Evolutionary conservation across 2,797 vertebrate species (phyloP).

Genomic region (Notolabrus celidotus): DNA sequence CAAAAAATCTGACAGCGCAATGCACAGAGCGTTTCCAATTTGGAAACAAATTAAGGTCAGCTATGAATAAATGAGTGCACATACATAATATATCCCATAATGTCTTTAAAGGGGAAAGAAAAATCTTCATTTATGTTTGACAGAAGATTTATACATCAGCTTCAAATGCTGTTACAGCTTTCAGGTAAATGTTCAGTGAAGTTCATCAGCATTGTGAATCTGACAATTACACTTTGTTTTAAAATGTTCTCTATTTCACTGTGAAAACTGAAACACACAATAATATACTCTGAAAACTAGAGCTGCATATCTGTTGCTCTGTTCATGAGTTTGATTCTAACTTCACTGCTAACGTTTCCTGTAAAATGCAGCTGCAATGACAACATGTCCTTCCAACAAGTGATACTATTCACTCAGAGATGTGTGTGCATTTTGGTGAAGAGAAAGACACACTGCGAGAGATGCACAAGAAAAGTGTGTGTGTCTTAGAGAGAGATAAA

Average conservation of each 20-base stretch:
- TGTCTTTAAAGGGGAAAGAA: background rate
- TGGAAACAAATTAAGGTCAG: background rate
- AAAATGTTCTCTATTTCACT: too few relatives aligned
- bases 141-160: too few relatives aligned
- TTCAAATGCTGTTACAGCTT: too few relatives aligned
- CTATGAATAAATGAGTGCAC: background rate
- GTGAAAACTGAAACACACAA: too few relatives aligned
- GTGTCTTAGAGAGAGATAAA: conserved; percentile 9
- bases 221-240: too few relatives aligned
- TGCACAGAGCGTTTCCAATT: background rate
- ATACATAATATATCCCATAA: background rate
- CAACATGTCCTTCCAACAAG: conserved; percentile 9
- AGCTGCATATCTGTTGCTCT: background rate
- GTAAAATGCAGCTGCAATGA: background rate
- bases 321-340: background rate
- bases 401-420: conserved; percentile 9
- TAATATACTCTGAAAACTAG: too few relatives aligned
- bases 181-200: too few relatives aligned
- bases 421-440: conserved; percentile 5
- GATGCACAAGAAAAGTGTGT: conserved; percentile 40
- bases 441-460: conserved; percentile 24
- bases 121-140: background rate
- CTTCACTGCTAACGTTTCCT: background rate
- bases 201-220: too few relatives aligned
- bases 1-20: background rate